These are phyloP conservation scores for Graptemys geographica DNA, from an alignment of 2,797 vertebrate species.

Conservation along the genomic window DNA sequence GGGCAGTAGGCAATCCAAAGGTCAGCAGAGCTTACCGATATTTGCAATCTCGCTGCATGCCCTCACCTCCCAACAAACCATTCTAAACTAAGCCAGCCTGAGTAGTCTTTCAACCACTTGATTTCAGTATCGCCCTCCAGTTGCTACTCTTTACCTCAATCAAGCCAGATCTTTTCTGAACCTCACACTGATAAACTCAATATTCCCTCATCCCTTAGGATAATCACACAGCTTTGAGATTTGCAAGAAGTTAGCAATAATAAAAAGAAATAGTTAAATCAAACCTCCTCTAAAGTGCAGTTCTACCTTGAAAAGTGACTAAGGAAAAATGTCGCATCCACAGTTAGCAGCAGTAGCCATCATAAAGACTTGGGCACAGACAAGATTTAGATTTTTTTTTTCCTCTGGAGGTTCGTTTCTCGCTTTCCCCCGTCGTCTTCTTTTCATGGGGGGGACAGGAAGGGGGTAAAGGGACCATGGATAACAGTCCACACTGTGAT, in stretches of 20 bases:
- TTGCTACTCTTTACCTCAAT: not conserved
- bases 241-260: not conserved
- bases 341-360: not conserved
- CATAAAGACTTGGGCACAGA: not conserved
- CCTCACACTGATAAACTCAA: not conserved
- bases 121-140: not conserved
- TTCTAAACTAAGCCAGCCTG: not conserved
- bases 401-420: not conserved
- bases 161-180: not conserved
- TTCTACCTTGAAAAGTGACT: not conserved
- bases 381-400: not conserved
- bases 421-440: not conserved
- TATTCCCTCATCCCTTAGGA: not conserved
- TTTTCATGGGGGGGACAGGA: not conserved
- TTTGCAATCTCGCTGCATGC: not conserved
- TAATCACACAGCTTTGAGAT: not conserved
- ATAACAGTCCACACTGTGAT: not conserved
- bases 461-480: not conserved
- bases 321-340: not conserved
- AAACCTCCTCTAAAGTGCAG: not conserved
- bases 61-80: rapidly evolving
- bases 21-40: not conserved
- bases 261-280: not conserved
- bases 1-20: not conserved
- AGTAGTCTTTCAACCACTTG: not conserved